Percentiles rank a stretch among this genome's conserved stretches.
Conservation (phyloP, 2,113 vertebrate species). For the Hemibagrus wyckioides region DNA sequence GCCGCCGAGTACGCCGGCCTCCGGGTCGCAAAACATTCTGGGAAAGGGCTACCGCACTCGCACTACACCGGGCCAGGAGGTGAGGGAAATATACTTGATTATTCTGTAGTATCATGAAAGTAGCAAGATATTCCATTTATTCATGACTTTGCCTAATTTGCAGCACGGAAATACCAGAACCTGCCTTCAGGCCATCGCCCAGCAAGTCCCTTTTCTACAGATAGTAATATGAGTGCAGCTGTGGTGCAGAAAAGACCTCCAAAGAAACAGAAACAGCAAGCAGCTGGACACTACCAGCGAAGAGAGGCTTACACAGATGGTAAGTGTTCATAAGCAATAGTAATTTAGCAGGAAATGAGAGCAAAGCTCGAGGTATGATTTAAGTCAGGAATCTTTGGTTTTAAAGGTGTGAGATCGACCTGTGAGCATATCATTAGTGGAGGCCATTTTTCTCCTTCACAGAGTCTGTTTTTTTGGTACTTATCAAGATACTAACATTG, state of each 20-base stretch:
- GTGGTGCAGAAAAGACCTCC: constrained; percentile 91
- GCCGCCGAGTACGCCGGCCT: constrained; percentile 93
- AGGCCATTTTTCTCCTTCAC: neutral
- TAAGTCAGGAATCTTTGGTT: neutral
- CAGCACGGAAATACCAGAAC: constrained; percentile 92
- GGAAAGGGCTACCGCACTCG: constrained; percentile 63
- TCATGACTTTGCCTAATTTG: neutral
- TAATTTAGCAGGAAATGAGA: neutral
- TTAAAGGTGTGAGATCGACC: neutral
- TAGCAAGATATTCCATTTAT: neutral
- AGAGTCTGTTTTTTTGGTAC: neutral
- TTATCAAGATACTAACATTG: neutral
- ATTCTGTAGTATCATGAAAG: neutral
- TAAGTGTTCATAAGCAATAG: constrained; percentile 55
- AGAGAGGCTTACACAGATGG: constrained; percentile 93
- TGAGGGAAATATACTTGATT: constrained; percentile 28
- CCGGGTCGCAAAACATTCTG: constrained; percentile 86
- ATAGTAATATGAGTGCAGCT: constrained; percentile 94
- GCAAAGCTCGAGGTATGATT: neutral
- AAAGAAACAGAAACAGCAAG: constrained; percentile 94
- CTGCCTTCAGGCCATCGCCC: constrained; percentile 85
- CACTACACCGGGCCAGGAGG: constrained; percentile 64
- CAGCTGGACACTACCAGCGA: constrained; percentile 82
- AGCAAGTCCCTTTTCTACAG: constrained; percentile 92
- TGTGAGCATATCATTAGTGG: neutral